These are phyloP conservation scores for Noctua janthe DNA, from an alignment of 2,888 invertebrate species.

Conservation along the genomic window DNA sequence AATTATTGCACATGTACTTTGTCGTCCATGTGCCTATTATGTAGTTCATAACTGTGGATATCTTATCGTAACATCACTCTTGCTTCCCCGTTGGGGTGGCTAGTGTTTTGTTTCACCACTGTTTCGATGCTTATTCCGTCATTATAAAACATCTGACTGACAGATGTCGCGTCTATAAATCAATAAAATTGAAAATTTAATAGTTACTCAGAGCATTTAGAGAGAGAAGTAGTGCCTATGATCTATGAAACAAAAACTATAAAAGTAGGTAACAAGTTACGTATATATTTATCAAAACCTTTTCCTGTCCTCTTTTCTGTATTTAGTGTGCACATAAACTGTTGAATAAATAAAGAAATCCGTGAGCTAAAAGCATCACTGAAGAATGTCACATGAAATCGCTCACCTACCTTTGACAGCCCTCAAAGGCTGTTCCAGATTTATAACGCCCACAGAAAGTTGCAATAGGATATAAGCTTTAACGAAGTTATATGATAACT, in stretches of 20 bases:
- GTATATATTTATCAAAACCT: no score
- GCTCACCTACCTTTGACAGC: slow-evolving; percentile 12
- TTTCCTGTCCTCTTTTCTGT: neutral
- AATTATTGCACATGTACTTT: slow-evolving; percentile 40
- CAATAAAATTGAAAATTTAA: neutral
- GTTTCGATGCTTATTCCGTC: neutral
- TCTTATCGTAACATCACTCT: neutral
- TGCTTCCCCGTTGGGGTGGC: neutral
- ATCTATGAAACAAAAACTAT: no score
- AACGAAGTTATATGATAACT: neutral
- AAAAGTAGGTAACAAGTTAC: no score
- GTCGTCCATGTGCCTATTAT: slow-evolving; percentile 24
- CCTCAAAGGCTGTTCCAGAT: slow-evolving; percentile 17
- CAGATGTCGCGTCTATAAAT: neutral
- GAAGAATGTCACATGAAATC: slow-evolving; percentile 17
- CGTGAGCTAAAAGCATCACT: neutral
- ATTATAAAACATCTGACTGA: neutral
- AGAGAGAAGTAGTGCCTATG: neutral
- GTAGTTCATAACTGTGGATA: slow-evolving; percentile 11
- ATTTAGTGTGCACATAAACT: neutral
- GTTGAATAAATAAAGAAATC: neutral
- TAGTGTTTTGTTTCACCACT: neutral
- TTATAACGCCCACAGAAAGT: slow-evolving; percentile 35
- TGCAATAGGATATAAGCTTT: slow-evolving; percentile 26
- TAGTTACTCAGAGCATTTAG: neutral